Evolutionary conservation across 2,888 invertebrate genomes (phyloP), one percentile per base, ranked within the genome.

Genomic region (Drosophila trichaetosa): DNA sequence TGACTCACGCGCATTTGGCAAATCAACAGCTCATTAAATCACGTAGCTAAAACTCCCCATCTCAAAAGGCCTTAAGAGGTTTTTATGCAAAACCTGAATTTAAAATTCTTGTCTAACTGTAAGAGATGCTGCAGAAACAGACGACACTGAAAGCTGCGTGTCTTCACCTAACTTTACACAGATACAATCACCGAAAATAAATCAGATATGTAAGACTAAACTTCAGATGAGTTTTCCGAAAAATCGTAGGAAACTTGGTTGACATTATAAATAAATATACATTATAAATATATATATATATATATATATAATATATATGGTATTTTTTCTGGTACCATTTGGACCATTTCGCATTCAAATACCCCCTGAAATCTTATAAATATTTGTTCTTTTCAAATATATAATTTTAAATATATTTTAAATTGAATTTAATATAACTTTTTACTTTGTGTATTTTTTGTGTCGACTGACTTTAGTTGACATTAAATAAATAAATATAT

Each of bases 11-110:
- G 65, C 64, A 73, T 82, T 83, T 76, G 66, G 69, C 83, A 73
- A 81, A 79, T 83, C 84, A 83, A 84, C 77, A 84, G 83, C 81
- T 87, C 81, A 87, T 87, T 84, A 83, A 84, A 84, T 82, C 82
- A 70, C 70, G 58, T 64, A 64, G 63, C 61, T 38, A 54, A 59
- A 72, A 54, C 48, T 54, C 34, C 49, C 29, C 46, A 49, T 29
- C 34, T 21, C 48, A 3, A 33, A 13, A 16, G 24, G 57, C 57
- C 56, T 34, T 52, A 71, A 73, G 59, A 66, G 57, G 46, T 67
- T 31, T 54, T 56, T 18, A 69, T 48, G 46, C 33, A 40, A 56
- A 76, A 48, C 40, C 53, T 6, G 42, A 33, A 65, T 69, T 65
- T 46, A 31, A 62, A 66, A 70, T 70, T 59, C 65, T 10, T 59